Conservation (phyloP, 2,888 invertebrate genomes). For the Miltochrista miniata region DNA sequence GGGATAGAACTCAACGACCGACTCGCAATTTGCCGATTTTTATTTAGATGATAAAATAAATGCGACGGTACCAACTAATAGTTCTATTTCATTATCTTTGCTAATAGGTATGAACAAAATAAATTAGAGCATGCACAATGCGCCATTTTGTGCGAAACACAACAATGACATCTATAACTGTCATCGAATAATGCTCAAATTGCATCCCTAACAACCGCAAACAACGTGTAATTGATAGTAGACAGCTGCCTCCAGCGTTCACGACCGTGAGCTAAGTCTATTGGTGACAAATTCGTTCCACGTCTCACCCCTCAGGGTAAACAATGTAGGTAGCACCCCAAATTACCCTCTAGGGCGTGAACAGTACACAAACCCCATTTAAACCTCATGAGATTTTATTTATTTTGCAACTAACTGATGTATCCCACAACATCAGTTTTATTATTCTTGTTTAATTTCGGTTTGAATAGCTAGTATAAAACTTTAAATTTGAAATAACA, state of each 20-base stretch:
- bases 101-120: no score
- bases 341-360: slow-evolving; percentile 62
- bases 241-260: slow-evolving; percentile 62
- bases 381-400: slow-evolving; percentile 49
- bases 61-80: no score
- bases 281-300: slow-evolving; percentile 77
- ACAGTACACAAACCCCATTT: slow-evolving; percentile 43
- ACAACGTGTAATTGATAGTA: slow-evolving; percentile 72
- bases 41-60: no score
- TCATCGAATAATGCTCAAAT: slow-evolving; percentile 76
- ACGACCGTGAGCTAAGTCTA: slow-evolving; percentile 48
- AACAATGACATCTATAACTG: slow-evolving; percentile 70
- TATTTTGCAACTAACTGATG: slow-evolving; percentile 28
- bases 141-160: slow-evolving; percentile 27
- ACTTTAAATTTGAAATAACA: not conserved
- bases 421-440: slow-evolving; percentile 6
- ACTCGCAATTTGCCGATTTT: no score
- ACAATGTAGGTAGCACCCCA: slow-evolving; percentile 55
- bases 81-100: no score
- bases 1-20: no score
- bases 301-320: slow-evolving; percentile 57
- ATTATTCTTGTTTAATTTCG: not conserved
- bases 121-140: slow-evolving; percentile 4
- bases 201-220: slow-evolving; percentile 75
- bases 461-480: no score